phyloP scores from a whole-genome alignment of 2,888 invertebrate species.

The Oxystoma pomonae region DNA sequence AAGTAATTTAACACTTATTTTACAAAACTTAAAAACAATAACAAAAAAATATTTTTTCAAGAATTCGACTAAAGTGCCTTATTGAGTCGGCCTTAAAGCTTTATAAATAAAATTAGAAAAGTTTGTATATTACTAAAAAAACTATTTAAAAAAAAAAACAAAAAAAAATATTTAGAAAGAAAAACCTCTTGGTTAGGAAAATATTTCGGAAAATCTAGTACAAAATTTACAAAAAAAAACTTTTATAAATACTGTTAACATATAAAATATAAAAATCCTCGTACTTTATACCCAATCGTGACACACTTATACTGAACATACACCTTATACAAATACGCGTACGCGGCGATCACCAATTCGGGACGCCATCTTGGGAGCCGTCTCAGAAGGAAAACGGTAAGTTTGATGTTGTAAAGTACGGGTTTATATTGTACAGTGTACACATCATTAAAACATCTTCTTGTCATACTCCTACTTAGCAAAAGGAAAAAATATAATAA shows the following conservation, averaged over 20 bases:
- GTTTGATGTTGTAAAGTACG: constrained; percentile 20
- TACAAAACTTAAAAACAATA: constrained; percentile 28
- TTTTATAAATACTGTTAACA: constrained; percentile 25
- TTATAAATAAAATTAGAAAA: constrained; percentile 38
- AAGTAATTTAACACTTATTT: constrained; percentile 30
- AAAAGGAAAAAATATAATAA: no score
- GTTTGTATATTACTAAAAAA: constrained; percentile 46
- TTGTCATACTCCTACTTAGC: no score
- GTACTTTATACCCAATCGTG: constrained; percentile 8
- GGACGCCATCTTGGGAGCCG: constrained; percentile 13
- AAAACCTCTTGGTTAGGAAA: constrained; percentile 37
- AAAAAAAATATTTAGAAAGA: constrained; percentile 32
- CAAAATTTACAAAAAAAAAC: constrained; percentile 19
- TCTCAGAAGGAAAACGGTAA: constrained; percentile 21
- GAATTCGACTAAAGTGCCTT: constrained; percentile 48
- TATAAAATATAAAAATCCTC: constrained; percentile 10
- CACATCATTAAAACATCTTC: no score
- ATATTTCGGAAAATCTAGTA: constrained; percentile 23
- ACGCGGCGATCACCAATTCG: neutral
- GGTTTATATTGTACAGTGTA: no score
- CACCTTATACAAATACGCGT: neutral
- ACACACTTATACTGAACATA: constrained; percentile 15
- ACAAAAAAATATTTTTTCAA: constrained; percentile 44
- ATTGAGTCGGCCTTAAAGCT: constrained; percentile 47
- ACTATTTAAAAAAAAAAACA: constrained; percentile 36